phyloP scores from a whole-genome alignment of 2,888 invertebrate genomes.

The Ophion slaviceki region DNA sequence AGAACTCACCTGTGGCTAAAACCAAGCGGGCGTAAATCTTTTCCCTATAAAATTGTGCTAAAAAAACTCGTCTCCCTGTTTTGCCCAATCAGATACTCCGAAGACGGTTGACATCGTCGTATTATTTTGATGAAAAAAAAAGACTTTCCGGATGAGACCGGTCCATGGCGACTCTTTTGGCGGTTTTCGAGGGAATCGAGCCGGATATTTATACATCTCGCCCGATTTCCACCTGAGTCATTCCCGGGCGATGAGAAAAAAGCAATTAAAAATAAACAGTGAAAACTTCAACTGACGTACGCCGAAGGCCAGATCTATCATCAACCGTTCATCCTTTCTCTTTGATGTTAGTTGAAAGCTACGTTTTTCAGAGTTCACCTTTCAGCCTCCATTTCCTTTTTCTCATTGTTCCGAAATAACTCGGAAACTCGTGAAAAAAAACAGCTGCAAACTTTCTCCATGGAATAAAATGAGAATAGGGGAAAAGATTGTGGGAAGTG shows the following conservation, averaged over 20 bases:
- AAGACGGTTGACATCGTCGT: slow-evolving; percentile 44
- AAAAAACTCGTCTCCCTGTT: background rate
- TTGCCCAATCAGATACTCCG: slow-evolving; percentile 28
- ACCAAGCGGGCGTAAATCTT: slow-evolving; percentile 43
- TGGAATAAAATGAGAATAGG: background rate
- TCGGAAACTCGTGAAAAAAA: background rate
- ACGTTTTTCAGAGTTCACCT: background rate
- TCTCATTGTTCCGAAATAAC: background rate
- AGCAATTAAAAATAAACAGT: too few relatives aligned
- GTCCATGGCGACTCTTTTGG: background rate
- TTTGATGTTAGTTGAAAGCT: background rate
- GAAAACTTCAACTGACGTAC: too few relatives aligned
- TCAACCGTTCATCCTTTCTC: too few relatives aligned
- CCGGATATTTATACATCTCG: too few relatives aligned
- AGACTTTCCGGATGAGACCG: background rate
- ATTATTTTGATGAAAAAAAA: slow-evolving; percentile 46
- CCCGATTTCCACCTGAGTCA: too few relatives aligned
- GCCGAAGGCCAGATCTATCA: background rate
- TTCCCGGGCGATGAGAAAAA: too few relatives aligned
- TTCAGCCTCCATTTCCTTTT: background rate
- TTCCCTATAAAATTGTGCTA: slow-evolving; percentile 25
- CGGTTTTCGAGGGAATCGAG: too few relatives aligned
- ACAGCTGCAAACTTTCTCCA: slow-evolving; percentile 7
- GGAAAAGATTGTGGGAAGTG: background rate
- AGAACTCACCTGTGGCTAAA: slow-evolving; percentile 58